These are phyloP conservation scores for Diachasma alloeum DNA, from an alignment of 1,140 invertebrate species.

Conservation along the genomic window DNA sequence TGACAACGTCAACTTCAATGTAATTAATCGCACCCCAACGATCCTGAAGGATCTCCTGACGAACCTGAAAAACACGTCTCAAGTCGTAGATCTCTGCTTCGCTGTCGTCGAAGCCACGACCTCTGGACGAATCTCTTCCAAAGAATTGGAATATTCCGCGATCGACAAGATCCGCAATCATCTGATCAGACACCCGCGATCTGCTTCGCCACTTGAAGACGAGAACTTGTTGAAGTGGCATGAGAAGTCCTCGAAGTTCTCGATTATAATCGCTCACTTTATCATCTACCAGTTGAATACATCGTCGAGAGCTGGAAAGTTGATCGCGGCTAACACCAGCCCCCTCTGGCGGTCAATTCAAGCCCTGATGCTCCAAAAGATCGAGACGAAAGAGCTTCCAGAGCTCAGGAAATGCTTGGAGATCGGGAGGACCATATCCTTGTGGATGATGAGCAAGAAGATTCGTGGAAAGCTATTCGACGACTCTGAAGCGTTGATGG, in stretches of 20 bases:
- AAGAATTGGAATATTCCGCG: slow-evolving; percentile 19
- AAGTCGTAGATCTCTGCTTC: slow-evolving; percentile 40
- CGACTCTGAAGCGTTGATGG: background rate
- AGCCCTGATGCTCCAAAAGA: slow-evolving; percentile 28
- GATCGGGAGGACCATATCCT: slow-evolving; percentile 15
- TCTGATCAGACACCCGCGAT: slow-evolving; percentile 42
- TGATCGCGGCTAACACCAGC: slow-evolving; percentile 28
- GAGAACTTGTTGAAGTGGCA: slow-evolving; percentile 45
- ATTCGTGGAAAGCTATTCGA: slow-evolving; percentile 44
- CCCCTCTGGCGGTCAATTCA: slow-evolving; percentile 47
- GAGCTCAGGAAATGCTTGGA: slow-evolving; percentile 39
- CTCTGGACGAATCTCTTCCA: slow-evolving; percentile 29
- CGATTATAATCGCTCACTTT: slow-evolving; percentile 44
- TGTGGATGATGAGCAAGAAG: slow-evolving; percentile 23
- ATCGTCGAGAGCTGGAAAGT: background rate
- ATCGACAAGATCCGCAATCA: slow-evolving; percentile 49
- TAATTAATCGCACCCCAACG: background rate
- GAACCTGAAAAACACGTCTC: background rate
- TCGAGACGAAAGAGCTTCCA: slow-evolving; percentile 34
- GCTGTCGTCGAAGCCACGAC: slow-evolving; percentile 41
- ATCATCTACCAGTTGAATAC: background rate
- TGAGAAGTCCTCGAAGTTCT: slow-evolving; percentile 44
- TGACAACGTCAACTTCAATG: background rate
- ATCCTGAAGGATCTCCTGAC: slow-evolving; percentile 11
- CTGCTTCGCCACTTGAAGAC: slow-evolving; percentile 33